A percentile compares a stretch with the other conserved stretches of the same genome.
phyloP scores from a whole-genome alignment of 2,113 vertebrate species.

The Symphodus melops region DNA sequence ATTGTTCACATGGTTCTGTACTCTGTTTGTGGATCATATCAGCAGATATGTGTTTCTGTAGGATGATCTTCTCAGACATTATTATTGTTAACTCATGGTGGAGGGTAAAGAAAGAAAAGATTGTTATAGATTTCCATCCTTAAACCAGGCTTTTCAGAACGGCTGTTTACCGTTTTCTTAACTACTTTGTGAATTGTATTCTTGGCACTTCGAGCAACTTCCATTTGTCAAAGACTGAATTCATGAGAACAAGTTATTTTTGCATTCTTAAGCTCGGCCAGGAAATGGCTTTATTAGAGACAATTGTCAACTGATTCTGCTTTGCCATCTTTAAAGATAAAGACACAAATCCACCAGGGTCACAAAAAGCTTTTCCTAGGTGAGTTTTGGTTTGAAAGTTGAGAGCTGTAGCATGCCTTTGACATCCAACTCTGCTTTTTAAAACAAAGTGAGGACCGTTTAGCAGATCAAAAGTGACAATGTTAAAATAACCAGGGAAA shows the following conservation, averaged over 20 bases:
- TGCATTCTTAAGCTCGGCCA: conserved; percentile 53
- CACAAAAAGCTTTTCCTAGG: conserved; percentile 8
- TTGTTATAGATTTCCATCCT: conserved; percentile 76
- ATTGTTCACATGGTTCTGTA: conserved; percentile 9
- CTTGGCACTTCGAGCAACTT: conserved; percentile 71
- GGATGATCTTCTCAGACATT: conserved; percentile 49
- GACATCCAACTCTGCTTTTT: not conserved
- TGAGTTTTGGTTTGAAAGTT: conserved; percentile 5
- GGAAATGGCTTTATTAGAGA: conserved; percentile 56
- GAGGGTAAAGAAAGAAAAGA: conserved; percentile 59
- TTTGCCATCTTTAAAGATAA: conserved; percentile 29
- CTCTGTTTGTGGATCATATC: conserved; percentile 21
- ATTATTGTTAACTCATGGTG: conserved; percentile 60
- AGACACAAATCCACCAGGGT: not conserved
- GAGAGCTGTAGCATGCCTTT: not conserved
- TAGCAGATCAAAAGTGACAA: too few species aligned
- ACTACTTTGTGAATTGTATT: conserved; percentile 81
- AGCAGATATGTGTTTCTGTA: conserved; percentile 1
- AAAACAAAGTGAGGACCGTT: too few species aligned
- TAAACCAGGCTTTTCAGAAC: conserved; percentile 69
- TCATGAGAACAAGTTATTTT: conserved; percentile 78
- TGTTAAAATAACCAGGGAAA: too few species aligned
- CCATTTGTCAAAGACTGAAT: conserved; percentile 69
- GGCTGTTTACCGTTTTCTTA: conserved; percentile 78
- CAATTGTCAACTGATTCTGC: conserved; percentile 30